A percentile compares a stretch with the other conserved stretches of the same genome.
phyloP scores from a whole-genome alignment of 1,140 invertebrate genomes.

The Batillaria attramentaria region DNA sequence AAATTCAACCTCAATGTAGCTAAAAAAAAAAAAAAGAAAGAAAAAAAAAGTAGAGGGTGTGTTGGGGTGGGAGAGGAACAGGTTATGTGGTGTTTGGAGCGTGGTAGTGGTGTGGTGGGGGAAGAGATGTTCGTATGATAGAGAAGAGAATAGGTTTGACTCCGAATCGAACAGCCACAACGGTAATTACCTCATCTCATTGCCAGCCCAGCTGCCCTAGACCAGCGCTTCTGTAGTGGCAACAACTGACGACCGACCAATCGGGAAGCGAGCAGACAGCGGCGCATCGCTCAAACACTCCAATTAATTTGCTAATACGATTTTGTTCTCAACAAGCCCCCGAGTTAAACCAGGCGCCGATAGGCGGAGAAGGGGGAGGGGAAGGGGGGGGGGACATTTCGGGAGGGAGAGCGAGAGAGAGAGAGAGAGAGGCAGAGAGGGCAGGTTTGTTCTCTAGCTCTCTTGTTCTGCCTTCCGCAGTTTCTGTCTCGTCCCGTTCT shows the following conservation, averaged over 20 bases:
- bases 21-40: no score
- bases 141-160: no score
- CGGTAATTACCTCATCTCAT: constrained; percentile 22
- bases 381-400: not conserved
- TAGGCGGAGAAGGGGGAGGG: constrained; percentile 1
- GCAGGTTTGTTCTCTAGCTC: no score
- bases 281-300: constrained; percentile 15
- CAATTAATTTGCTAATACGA: constrained; percentile 39
- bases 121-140: not conserved
- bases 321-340: constrained; percentile 21
- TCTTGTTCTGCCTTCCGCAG: no score
- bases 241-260: constrained; percentile 3
- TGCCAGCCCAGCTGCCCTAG: not conserved
- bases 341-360: not conserved
- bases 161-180: no score
- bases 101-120: not conserved
- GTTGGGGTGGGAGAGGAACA: no score
- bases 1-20: no score
- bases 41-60: no score
- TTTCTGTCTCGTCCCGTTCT: no score
- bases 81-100: not conserved
- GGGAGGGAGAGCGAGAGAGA: not conserved
- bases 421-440: not conserved
- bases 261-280: constrained; percentile 5
- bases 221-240: not conserved